These are phyloP conservation scores for Quiscalus mexicanus DNA, from an alignment of 2,113 vertebrate species.

Conservation along the genomic window DNA sequence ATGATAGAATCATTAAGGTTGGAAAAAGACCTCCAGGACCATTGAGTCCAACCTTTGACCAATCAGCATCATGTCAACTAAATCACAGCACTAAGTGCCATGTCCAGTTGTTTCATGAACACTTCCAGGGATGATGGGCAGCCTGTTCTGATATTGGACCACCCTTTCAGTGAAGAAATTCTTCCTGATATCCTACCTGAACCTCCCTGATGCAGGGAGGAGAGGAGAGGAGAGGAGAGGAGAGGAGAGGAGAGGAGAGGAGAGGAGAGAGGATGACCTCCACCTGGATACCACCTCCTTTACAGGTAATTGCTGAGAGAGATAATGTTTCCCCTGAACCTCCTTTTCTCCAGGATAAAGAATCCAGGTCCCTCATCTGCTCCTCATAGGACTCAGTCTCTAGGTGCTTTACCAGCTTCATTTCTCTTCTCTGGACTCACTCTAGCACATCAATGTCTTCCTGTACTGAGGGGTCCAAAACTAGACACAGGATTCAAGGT, in stretches of 20 bases:
- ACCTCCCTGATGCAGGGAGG: not conserved
- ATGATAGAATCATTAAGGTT: not conserved
- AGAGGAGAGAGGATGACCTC: not conserved
- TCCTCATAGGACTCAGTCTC: not conserved
- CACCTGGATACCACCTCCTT: not conserved
- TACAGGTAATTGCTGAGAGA: not conserved
- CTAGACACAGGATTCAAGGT: not conserved
- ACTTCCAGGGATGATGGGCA: not conserved
- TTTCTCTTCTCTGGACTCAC: not conserved
- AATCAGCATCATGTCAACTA: not conserved
- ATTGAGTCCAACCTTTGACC: not conserved
- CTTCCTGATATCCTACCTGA: not conserved
- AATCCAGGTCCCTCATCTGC: not conserved
- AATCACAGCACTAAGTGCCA: not conserved
- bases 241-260: not conserved
- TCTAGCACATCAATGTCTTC: not conserved
- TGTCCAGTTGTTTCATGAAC: not conserved
- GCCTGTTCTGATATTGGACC: not conserved
- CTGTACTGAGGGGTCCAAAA: not conserved
- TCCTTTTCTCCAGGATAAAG: not conserved
- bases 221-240: not conserved
- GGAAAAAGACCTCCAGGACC: not conserved
- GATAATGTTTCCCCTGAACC: too few relatives aligned
- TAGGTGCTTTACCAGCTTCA: not conserved
- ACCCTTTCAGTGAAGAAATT: not conserved